phyloP scores from a whole-genome alignment of 2,113 vertebrate genomes.

The Pristiophorus japonicus region DNA sequence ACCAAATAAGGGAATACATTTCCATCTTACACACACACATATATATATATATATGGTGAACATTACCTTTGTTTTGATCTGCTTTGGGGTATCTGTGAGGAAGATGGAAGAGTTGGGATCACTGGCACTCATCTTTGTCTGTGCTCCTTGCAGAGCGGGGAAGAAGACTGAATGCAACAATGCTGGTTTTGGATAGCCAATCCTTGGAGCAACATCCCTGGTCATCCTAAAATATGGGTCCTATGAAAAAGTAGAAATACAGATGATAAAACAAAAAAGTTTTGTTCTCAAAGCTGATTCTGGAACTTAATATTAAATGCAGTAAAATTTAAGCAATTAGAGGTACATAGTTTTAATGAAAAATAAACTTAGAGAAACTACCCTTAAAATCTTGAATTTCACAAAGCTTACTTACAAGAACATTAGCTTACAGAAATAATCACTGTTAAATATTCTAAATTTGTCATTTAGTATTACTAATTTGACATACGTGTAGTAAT shows the following conservation, averaged over 20 bases:
- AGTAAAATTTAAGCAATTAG: not conserved
- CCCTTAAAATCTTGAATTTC: not conserved
- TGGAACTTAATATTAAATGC: not conserved
- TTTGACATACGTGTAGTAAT: not conserved
- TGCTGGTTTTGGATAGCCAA: slow-evolving; percentile 83
- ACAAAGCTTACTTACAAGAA: not conserved
- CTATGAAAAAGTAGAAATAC: slow-evolving; percentile 51
- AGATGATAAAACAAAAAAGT: slow-evolving; percentile 10
- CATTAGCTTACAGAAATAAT: not conserved
- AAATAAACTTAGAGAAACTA: not conserved
- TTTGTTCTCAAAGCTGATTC: not conserved
- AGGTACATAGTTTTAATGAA: not conserved
- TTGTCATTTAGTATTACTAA: not conserved
- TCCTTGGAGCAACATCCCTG: slow-evolving; percentile 85
- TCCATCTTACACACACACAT: not conserved
- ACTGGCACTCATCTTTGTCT: slow-evolving; percentile 97
- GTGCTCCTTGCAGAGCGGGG: slow-evolving; percentile 90
- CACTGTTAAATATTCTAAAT: not conserved
- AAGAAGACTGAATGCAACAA: slow-evolving; percentile 92
- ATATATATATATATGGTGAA: not conserved
- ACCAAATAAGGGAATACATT: not conserved
- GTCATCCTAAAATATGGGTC: slow-evolving; percentile 98
- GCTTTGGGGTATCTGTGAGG: slow-evolving; percentile 88
- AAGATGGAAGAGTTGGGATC: slow-evolving; percentile 93
- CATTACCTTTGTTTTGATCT: slow-evolving; percentile 91